Evolutionary conservation across 2,797 vertebrate genomes (phyloP), one percentile per base, ranked within the genome.

Genomic region (Acipenser oxyrinchus): DNA sequence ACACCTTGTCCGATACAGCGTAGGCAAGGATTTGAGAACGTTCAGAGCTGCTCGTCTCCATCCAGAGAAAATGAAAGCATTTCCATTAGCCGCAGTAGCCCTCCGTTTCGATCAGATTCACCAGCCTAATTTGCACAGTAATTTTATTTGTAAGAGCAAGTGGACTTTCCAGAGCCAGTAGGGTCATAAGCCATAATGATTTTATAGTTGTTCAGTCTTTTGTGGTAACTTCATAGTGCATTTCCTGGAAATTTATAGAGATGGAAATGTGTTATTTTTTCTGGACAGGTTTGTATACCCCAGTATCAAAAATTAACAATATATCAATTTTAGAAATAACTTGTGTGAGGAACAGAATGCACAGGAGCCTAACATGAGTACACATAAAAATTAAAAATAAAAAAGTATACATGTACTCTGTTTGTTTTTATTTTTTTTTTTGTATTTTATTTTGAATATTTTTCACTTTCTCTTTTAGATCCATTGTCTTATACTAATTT

Each of bases 11-110:
- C 49, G 52, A 12, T 9, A 18, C 7, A 15, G 55, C 1, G 12
- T 7, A 58, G 2, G n/a, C 11, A 11, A 12, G 55, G 7, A n/a
- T 11, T n/a, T 2, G 55, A 58, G 55, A 58, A 58, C 15, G 55
- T 49, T 66, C 65, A 66, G n/a, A 37, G 23, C 57, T 60, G 65
- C 48, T 60, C 48, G 13, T 60, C 65, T 18, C 10, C n/a, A 51
- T 48, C 8, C 15, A 15, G 57, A 23, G 49, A 18, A 13, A 60
- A 51, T 7, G 49, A 23, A 51, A 50, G n/a, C 7, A 5, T 7
- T 6, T 49, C 23, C 13, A 15, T 66, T 51, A 60, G 55, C 55
- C 10, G 9, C 10, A 15, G 13, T 10, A 58, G 15, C 11, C 10
- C 55, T 58, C 11, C 12, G 55, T 58, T 58, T n/a, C 55, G 2